Percentiles rank a stretch among this genome's conserved stretches.
phyloP scores from a whole-genome alignment of 1,140 invertebrate genomes.

The Charaxes varanes region DNA sequence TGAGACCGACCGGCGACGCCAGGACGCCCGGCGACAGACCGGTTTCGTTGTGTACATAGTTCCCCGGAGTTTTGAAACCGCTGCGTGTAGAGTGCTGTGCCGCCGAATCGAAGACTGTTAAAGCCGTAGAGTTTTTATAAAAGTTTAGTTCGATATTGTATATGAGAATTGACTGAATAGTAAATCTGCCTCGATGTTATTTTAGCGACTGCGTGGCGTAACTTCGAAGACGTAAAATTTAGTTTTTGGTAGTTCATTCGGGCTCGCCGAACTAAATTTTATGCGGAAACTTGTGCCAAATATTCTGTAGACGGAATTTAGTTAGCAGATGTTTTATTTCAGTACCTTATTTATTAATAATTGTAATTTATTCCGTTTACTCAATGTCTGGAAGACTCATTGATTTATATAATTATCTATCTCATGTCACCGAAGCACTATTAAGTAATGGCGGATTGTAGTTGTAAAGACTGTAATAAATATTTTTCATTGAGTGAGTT shows the following conservation, averaged over 20 bases:
- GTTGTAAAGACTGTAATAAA: no score
- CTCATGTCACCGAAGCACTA: no score
- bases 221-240: not conserved
- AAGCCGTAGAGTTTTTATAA: not conserved
- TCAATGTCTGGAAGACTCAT: no score
- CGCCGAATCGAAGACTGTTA: not conserved
- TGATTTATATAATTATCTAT: no score
- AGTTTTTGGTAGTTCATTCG: not conserved
- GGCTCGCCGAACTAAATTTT: constrained; percentile 11
- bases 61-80: constrained; percentile 59
- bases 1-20: no score
- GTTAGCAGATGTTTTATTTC: constrained; percentile 13
- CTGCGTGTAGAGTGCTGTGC: not conserved
- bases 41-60: constrained; percentile 46
- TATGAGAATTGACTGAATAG: constrained; percentile 40
- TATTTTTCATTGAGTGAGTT: no score
- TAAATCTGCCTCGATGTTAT: constrained; percentile 44
- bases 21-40: constrained; percentile 3
- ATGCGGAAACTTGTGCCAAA: constrained; percentile 55
- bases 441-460: no score
- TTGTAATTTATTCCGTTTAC: not conserved
- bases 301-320: constrained; percentile 55
- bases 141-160: constrained; percentile 1
- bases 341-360: constrained; percentile 8
- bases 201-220: constrained; percentile 18